Percentiles rank a stretch among this genome's conserved stretches.
Evolutionary conservation across 2,797 vertebrate species (phyloP).

Genomic region (Propithecus perrieri): DNA sequence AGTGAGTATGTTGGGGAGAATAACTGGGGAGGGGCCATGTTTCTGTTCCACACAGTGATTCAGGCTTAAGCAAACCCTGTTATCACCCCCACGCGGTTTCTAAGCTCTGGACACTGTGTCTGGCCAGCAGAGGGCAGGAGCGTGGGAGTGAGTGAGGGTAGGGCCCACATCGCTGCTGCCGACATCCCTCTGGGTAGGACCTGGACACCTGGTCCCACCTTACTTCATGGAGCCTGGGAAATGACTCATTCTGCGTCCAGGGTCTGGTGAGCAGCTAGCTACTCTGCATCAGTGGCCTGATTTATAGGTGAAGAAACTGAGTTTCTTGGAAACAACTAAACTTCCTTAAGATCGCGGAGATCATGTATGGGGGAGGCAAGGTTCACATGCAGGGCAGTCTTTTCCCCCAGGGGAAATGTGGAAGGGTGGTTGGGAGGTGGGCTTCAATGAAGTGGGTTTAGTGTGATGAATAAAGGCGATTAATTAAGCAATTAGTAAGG

Average conservation of each 20-base stretch:
- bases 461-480: background rate
- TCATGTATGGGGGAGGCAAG: background rate
- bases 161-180: background rate
- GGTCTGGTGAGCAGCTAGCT: background rate
- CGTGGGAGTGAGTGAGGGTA: accelerated
- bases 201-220: background rate
- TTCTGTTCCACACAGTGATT: background rate
- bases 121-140: background rate
- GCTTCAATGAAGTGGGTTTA: background rate
- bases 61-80: background rate
- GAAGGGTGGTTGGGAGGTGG: background rate
- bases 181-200: accelerated
- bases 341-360: background rate
- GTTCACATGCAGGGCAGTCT: accelerated
- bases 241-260: background rate
- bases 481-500: background rate
- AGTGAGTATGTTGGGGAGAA: background rate
- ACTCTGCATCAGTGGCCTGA: background rate
- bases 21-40: background rate
- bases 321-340: background rate
- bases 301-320: background rate
- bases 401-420: background rate
- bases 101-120: background rate
- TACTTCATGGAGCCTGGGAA: background rate
- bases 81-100: accelerated